phyloP scores from a whole-genome alignment of 2,888 invertebrate species.

The Entomobrya multifasciata region DNA sequence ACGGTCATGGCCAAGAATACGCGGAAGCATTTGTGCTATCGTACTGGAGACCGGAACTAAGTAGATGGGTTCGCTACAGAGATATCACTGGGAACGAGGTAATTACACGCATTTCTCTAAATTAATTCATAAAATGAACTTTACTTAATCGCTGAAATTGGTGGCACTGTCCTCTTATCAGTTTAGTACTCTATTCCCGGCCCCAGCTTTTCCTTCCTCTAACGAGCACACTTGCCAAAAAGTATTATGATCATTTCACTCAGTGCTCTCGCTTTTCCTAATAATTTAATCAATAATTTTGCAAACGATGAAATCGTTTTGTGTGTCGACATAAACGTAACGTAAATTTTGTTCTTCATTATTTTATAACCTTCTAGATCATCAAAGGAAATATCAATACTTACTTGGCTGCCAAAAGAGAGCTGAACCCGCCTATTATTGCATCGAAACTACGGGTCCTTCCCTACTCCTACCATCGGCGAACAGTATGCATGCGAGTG shows the following conservation, averaged over 20 bases:
- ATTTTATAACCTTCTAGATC: conserved; percentile 44
- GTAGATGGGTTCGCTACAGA: conserved; percentile 91
- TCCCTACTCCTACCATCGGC: conserved; percentile 88
- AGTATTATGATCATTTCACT: neutral
- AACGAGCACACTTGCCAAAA: conserved; percentile 22
- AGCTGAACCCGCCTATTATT: conserved; percentile 92
- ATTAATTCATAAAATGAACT: conserved; percentile 13
- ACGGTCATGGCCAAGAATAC: conserved; percentile 93
- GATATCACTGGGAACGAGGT: conserved; percentile 90
- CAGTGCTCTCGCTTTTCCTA: neutral
- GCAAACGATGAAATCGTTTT: neutral
- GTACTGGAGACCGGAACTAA: conserved; percentile 90
- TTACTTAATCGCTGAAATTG: neutral
- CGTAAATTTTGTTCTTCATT: neutral
- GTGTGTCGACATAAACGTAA: neutral
- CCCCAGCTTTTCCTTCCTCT: neutral
- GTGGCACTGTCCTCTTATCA: conserved; percentile 25
- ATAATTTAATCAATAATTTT: conserved; percentile 17
- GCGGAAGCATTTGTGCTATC: conserved; percentile 91
- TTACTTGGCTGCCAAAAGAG: conserved; percentile 89
- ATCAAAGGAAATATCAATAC: conserved; percentile 93
- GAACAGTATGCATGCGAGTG: conserved; percentile 92
- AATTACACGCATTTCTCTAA: conserved; percentile 64
- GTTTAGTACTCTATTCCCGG: neutral
- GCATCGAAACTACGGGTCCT: conserved; percentile 92